These are phyloP conservation scores for Mormyrops attenuatus DNA, from an alignment of 2,797 vertebrate species.

Conservation along the genomic window DNA sequence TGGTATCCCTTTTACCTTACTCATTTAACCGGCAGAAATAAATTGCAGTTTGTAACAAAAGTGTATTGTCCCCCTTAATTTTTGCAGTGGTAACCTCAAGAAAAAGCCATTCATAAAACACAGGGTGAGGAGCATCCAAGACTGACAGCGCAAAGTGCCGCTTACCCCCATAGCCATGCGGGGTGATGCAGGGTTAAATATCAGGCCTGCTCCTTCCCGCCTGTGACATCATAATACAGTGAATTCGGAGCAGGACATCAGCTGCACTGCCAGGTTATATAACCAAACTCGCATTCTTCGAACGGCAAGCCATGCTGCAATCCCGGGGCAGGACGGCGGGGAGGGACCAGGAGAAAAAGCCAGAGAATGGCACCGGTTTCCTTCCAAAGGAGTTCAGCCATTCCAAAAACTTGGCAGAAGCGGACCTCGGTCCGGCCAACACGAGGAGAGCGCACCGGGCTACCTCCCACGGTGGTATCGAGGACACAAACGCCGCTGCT, in stretches of 20 bases:
- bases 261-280: constrained; percentile 57
- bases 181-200: constrained; percentile 47
- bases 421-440: not conserved
- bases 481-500: not conserved
- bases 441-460: constrained; percentile 7
- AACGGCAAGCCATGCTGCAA: constrained; percentile 40
- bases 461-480: constrained; percentile 13
- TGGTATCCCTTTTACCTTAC: not conserved
- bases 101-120: constrained; percentile 7
- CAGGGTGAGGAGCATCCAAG: not conserved
- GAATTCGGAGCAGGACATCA: constrained; percentile 51
- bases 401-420: constrained; percentile 15
- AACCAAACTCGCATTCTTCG: constrained; percentile 50
- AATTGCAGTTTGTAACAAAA: not conserved
- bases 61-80: not conserved
- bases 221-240: constrained; percentile 57
- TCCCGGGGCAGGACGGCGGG: not conserved
- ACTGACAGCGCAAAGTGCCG: not conserved
- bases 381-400: constrained; percentile 48
- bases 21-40: too few relatives aligned
- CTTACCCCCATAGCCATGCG: constrained; percentile 18
- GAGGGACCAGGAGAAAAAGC: constrained; percentile 40
- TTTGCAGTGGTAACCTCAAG: not conserved
- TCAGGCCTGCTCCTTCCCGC: constrained; percentile 53
- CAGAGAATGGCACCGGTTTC: constrained; percentile 52